Base-by-base conservation (phyloP, 2,797 vertebrate genomes). In the Pempheris klunzingeri region DNA sequence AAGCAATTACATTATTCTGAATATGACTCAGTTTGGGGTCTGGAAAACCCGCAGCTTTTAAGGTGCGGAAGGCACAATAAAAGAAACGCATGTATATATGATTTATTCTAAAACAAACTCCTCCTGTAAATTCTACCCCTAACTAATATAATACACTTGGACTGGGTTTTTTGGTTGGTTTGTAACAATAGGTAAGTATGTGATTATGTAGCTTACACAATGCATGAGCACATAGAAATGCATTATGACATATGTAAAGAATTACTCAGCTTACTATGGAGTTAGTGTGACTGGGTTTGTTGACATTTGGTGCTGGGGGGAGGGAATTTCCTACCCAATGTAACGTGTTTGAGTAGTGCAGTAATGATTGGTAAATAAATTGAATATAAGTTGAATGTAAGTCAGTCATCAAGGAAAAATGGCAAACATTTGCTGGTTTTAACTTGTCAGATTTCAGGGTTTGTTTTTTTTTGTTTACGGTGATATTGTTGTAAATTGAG, bases 21-120 rank as follows among this genome's bases (percentile, higher is more conserved):
- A 10, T 28, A 71, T 71, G 78, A 71, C 49, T 76, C 60, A 54
- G 9, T 22, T 4, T 75, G 54, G 26, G 9, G 36, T 11, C 18
- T 44, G 67, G 62, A 43, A 76, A 71, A 28, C 22, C 46, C 17
- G 17, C 2, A 49, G 13, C 0, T 1, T 30, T 20, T 2, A n/a
- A 3, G 4, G 2, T 38, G 18, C n/a, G 11, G 11, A 32, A n/a
- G n/a, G n/a, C 6, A 7, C n/a, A 41, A 39, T 32, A 20, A 57
- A 34, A 47, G 17, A 12, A 12, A n/a, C 7, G 4, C 13, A 7
- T 59, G 6, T 14, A 14, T 46, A 26, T 18, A 17, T 3, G 10
- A 54, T 13, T 61, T 7, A 1, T n/a, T 47, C 8, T 34, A 8
- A 26, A 53, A 22, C 11, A 36, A 20, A 36, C 12, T 12, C 34